These are phyloP conservation scores for Bettongia penicillata DNA, from an alignment of 2,113 vertebrate genomes.

Conservation along the genomic window DNA sequence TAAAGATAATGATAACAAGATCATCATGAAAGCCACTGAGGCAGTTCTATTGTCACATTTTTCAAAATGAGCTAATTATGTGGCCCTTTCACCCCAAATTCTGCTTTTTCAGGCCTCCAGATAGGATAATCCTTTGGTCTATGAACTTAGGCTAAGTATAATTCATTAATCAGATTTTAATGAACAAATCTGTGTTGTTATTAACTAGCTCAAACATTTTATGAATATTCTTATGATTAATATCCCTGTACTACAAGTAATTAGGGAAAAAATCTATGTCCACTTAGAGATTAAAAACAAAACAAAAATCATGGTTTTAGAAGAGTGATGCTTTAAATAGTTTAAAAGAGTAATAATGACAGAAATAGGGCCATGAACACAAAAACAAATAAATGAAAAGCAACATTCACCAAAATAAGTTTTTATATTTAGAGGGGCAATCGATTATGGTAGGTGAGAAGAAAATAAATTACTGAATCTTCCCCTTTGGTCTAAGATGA, in stretches of 20 bases:
- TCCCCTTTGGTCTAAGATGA: not conserved
- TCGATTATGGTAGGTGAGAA: not conserved
- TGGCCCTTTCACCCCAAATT: too few relatives aligned
- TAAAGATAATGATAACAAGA: too few relatives aligned
- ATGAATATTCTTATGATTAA: not conserved
- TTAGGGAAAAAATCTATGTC: not conserved
- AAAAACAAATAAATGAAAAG: not conserved
- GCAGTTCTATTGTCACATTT: too few relatives aligned
- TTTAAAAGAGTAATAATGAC: not conserved
- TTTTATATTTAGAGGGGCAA: not conserved
- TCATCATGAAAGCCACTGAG: too few relatives aligned
- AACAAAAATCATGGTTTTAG: not conserved
- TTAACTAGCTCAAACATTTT: not conserved
- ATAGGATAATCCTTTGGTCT: too few relatives aligned
- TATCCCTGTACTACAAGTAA: not conserved
- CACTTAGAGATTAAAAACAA: not conserved
- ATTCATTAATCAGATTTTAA: too few relatives aligned
- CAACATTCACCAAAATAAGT: not conserved
- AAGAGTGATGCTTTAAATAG: not conserved
- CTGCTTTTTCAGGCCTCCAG: too few relatives aligned
- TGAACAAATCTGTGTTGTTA: too few relatives aligned
- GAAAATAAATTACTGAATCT: not conserved
- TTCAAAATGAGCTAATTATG: too few relatives aligned
- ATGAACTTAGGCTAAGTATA: too few relatives aligned
- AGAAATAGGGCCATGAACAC: not conserved